Evolutionary conservation across 2,113 vertebrate species (phyloP).

Genomic region (Erpornis zantholeuca): DNA sequence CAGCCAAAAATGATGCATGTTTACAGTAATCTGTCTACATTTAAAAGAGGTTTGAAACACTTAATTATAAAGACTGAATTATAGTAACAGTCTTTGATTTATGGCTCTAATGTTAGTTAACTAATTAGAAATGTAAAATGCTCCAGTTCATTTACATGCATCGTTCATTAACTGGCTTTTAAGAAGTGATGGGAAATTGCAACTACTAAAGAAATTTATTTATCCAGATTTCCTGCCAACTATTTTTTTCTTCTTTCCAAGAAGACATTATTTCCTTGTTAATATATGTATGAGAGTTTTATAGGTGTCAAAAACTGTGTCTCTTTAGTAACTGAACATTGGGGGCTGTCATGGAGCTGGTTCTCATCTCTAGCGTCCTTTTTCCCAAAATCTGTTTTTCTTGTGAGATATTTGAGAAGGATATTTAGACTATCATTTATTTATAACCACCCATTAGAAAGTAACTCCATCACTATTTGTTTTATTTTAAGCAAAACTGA

Average conservation of each 20-base stretch:
- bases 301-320: background rate
- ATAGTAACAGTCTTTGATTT: slow-evolving; percentile 16
- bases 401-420: background rate
- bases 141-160: background rate
- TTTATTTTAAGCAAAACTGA: background rate
- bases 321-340: background rate
- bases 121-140: slow-evolving; percentile 29
- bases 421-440: background rate
- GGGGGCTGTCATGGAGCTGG: background rate
- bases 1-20: background rate
- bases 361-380: background rate
- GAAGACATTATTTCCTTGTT: background rate
- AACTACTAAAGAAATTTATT: background rate
- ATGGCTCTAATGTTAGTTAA: background rate
- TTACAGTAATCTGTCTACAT: background rate
- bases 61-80: background rate
- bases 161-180: background rate
- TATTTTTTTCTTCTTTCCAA: background rate
- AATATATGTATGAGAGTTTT: background rate
- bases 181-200: background rate
- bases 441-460: background rate
- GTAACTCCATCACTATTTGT: background rate
- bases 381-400: background rate
- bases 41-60: background rate
- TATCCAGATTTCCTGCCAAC: background rate